A percentile compares a stretch with the other conserved stretches of the same genome.
Conservation (phyloP, 1,140 invertebrate species). For the Eubasilissa regina region DNA sequence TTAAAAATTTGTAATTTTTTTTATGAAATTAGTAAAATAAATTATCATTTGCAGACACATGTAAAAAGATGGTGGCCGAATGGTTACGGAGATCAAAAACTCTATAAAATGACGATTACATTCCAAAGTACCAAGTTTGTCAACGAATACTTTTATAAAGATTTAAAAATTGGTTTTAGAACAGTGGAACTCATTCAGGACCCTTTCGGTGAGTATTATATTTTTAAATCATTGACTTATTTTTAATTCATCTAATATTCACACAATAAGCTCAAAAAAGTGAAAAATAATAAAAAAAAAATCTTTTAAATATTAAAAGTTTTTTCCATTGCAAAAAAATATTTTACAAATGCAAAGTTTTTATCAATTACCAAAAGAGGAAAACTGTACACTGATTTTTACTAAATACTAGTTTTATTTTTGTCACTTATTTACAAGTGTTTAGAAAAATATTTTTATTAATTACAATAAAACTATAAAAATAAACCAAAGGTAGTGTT, state of each 20-base stretch:
- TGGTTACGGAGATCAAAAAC: conserved; percentile 87
- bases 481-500: too few relatives aligned
- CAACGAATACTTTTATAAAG: conserved; percentile 67
- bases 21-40: background rate
- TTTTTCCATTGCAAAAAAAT: background rate
- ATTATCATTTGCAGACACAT: conserved; percentile 64
- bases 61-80: conserved; percentile 94
- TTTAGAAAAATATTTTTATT: background rate
- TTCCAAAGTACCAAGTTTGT: conserved; percentile 64
- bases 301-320: background rate
- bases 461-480: too few relatives aligned
- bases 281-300: too few relatives aligned
- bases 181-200: conserved; percentile 87
- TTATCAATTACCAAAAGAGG: too few relatives aligned
- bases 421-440: background rate
- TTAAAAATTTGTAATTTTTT: background rate
- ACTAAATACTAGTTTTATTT: background rate
- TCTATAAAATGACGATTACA: conserved; percentile 81
- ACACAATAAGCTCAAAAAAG: too few relatives aligned
- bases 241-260: too few relatives aligned
- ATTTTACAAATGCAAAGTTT: background rate
- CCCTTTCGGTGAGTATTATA: conserved; percentile 68
- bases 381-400: background rate
- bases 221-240: too few relatives aligned
- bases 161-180: conserved; percentile 86